Percentiles rank a stretch among this genome's conserved stretches.
phyloP scores from a whole-genome alignment of 2,888 invertebrate species.

The Altica lythri region DNA sequence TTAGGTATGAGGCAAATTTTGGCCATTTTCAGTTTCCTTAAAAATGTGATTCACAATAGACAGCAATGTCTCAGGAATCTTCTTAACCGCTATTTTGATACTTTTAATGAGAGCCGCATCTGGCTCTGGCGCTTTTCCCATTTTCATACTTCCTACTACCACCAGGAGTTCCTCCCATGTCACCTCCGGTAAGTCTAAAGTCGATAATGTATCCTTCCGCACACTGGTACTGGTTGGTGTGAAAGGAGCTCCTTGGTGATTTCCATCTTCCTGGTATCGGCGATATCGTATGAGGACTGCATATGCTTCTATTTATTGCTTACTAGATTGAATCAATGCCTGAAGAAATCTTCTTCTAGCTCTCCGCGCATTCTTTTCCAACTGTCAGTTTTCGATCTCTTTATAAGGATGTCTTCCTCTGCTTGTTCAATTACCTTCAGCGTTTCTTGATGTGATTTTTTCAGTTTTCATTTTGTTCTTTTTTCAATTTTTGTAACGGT shows the following conservation, averaged over 20 bases:
- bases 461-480: too few relatives aligned
- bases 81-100: background rate
- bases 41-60: background rate
- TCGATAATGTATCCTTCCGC: background rate
- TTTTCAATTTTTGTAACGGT: too few relatives aligned
- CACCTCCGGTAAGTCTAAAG: background rate
- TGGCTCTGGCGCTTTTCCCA: background rate
- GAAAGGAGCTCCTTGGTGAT: background rate
- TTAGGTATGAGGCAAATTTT: background rate
- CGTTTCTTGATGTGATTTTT: too few relatives aligned
- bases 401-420: too few relatives aligned
- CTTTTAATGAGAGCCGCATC: background rate
- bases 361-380: background rate
- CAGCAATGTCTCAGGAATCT: background rate
- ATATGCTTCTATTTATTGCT: background rate
- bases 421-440: too few relatives aligned
- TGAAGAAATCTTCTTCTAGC: background rate
- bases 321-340: background rate
- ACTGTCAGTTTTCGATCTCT: too few relatives aligned
- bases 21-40: constrained; percentile 9
- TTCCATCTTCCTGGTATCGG: background rate
- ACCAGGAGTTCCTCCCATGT: background rate
- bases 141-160: background rate
- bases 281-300: background rate
- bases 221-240: background rate